Base-by-base conservation (phyloP, 2,797 vertebrate genomes). In the Knipowitschia caucasica region DNA sequence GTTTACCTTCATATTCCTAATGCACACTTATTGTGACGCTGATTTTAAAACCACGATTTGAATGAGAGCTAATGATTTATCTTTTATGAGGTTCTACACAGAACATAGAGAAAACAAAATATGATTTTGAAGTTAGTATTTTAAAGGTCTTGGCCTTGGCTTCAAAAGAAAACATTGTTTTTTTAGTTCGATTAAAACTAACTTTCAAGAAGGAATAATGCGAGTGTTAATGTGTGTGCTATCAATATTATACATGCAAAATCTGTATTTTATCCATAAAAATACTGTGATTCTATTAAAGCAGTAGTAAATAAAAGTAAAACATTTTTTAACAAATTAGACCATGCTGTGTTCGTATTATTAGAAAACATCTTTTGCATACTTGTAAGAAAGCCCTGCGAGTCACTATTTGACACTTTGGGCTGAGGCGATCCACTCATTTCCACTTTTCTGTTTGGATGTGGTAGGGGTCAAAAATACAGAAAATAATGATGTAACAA, bases 41-140 rank as follows among this genome's bases (percentile, higher is more conserved):
- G 42, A 3, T 27, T 4, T 15, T 45, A 14, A 5, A 27, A n/a
- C 9, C 27, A 31, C 26, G 9, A 14, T 47, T 31, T 47, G 15
- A 31, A 21, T 4, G 10, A 49, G 18, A 20, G 29, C 45, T 33
- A 49, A 21, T 49, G 45, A 49, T 49, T 17, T 33, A 26, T 49
- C n/a, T 46, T 49, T 33, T 18, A 30, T 30, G 15, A 47, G 15
- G 44, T 9, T 9, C 18, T 47, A 30, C 12, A 24, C 12, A 34
- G 6, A 33, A 49, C 18, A 33, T 33, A 49, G 11, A 23, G 9
- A n/a, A 33, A 49, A 49, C 6, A 47, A 47, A 21, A 18, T 46
- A 1, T 46, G 44, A 18, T 20, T 46, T 27, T 29, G 6, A 29
- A 46, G 27, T 26, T 3, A n/a, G 12, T n/a, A n/a, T 26, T 44